phyloP scores from a whole-genome alignment of 2,113 vertebrate genomes.

The Echinops telfairi region DNA sequence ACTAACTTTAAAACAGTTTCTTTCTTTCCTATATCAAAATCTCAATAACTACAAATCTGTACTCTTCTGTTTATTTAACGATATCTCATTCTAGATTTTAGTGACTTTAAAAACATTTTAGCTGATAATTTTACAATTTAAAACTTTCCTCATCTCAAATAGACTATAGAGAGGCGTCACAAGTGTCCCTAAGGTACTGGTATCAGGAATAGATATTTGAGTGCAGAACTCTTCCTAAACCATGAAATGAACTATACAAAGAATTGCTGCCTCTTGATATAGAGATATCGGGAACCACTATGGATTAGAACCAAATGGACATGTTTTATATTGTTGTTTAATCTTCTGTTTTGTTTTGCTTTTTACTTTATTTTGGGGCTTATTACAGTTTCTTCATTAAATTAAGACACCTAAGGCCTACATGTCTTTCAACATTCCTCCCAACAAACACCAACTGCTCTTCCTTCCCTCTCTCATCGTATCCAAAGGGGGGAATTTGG shows the following conservation, averaged over 20 bases:
- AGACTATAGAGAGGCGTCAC: not conserved
- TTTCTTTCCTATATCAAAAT: not conserved
- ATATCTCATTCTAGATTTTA: not conserved
- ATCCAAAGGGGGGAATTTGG: not conserved
- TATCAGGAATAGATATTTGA: slow-evolving; percentile 1
- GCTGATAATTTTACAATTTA: not conserved
- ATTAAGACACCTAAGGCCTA: not conserved
- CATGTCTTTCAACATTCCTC: not conserved
- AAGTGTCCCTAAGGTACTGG: not conserved
- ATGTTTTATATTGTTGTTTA: not conserved
- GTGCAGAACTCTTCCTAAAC: not conserved
- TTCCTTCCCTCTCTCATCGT: not conserved
- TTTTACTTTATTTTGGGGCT: not conserved
- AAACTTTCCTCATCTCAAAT: slow-evolving; percentile 7
- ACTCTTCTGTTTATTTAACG: not conserved
- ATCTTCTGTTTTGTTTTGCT: not conserved
- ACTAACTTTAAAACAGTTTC: too few relatives aligned
- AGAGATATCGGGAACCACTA: not conserved
- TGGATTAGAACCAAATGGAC: not conserved
- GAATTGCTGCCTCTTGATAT: not conserved
- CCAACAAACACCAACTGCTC: not conserved
- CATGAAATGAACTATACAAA: not conserved
- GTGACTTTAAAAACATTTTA: slow-evolving; percentile 5
- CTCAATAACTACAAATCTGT: slow-evolving; percentile 7
- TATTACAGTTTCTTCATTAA: not conserved